Conservation (phyloP, 2,113 vertebrate species). For the Chlamydotis undulata region DNA sequence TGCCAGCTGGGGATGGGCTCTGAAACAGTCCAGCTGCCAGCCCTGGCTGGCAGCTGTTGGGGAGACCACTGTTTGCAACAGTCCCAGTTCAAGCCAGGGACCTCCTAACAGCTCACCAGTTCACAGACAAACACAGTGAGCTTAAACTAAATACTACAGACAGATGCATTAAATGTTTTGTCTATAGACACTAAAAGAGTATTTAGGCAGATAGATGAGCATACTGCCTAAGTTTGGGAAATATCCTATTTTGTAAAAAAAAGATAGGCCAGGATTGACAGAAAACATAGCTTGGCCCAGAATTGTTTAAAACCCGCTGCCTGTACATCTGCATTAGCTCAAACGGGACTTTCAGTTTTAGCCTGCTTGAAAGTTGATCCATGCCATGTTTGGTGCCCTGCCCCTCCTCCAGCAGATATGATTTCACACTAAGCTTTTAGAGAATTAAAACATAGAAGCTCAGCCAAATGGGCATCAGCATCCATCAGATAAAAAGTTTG, state of each 20-base stretch:
- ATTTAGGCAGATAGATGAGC: neutral
- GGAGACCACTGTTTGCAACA: neutral
- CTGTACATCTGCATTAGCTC: neutral
- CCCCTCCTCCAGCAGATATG: constrained; percentile 13
- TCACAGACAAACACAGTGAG: neutral
- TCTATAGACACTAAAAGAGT: neutral
- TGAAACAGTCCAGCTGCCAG: neutral
- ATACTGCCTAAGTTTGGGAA: neutral
- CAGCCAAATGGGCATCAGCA: neutral
- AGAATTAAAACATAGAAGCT: neutral
- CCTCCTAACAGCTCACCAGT: neutral
- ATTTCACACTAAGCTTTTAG: constrained; percentile 31
- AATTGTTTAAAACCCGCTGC: neutral
- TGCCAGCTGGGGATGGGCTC: neutral
- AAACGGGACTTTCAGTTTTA: neutral
- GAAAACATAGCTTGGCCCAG: neutral
- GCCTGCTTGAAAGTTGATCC: neutral
- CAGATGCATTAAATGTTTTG: neutral
- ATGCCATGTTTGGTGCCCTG: neutral
- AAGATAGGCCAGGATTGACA: neutral
- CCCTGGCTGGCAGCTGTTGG: neutral
- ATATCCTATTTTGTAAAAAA: neutral
- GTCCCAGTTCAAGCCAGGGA: neutral
- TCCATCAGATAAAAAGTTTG: neutral
- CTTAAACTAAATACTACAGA: neutral